Evolutionary conservation across 2,113 vertebrate species (phyloP).

Genomic region (Phyllostomus hastatus): DNA sequence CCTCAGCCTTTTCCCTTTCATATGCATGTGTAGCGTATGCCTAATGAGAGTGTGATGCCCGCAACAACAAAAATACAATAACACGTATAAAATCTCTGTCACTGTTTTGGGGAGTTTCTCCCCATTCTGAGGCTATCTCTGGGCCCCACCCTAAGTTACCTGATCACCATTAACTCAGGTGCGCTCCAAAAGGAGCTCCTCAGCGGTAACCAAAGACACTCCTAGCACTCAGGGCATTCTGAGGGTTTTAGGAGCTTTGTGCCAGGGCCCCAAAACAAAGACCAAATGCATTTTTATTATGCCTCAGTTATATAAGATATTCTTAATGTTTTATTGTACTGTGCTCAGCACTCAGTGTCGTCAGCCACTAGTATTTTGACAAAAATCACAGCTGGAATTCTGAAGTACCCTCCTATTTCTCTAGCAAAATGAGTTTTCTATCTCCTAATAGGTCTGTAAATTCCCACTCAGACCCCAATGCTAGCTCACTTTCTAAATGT

Average conservation of each 20-base stretch:
- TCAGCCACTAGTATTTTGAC: background rate
- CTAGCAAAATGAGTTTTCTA: background rate
- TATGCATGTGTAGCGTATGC: background rate
- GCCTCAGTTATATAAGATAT: background rate
- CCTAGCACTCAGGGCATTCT: background rate
- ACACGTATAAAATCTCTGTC: background rate
- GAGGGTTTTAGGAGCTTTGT: background rate
- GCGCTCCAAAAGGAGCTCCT: background rate
- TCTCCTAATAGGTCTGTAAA: background rate
- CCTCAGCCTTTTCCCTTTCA: background rate
- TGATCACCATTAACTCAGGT: background rate
- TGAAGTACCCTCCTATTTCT: background rate
- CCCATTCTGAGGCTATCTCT: background rate
- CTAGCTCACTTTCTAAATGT: background rate
- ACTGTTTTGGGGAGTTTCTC: background rate
- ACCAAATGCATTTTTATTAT: background rate
- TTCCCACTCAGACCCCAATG: background rate
- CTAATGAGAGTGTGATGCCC: background rate
- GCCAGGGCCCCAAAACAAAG: background rate
- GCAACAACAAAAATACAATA: background rate
- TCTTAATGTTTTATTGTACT: background rate
- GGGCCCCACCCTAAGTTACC: background rate
- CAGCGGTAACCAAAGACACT: background rate
- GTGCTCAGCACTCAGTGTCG: background rate
- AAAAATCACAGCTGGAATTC: background rate